phyloP scores from a whole-genome alignment of 2,113 vertebrate species.

The Apistogramma diplotaenia region DNA sequence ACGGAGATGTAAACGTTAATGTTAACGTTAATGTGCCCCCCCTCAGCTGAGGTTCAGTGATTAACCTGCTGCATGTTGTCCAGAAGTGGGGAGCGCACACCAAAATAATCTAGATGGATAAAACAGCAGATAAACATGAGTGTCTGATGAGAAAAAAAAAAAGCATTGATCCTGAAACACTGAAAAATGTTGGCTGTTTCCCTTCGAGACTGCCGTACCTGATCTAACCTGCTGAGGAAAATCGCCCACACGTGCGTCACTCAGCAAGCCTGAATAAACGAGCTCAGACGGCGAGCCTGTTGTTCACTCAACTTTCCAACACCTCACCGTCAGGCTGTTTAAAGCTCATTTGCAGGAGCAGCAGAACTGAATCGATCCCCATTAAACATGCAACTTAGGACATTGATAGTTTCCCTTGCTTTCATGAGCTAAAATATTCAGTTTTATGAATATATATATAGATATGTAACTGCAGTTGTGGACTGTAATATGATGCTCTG shows the following conservation, averaged over 20 bases:
- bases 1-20: too few species aligned
- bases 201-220: neutral
- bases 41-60: neutral
- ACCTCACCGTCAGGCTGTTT: neutral
- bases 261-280: neutral
- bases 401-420: neutral
- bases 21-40: too few species aligned
- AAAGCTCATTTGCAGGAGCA: neutral
- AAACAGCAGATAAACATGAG: neutral
- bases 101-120: neutral
- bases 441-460: too few species aligned
- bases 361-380: neutral
- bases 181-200: neutral
- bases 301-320: neutral
- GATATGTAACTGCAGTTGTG: neutral
- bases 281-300: neutral
- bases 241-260: neutral
- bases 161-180: neutral
- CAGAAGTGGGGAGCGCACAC: neutral
- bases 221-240: neutral
- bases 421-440: neutral
- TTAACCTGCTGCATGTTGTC: neutral
- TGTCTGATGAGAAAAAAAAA: neutral
- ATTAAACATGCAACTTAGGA: neutral
- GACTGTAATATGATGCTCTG: neutral